A percentile compares a stretch with the other conserved stretches of the same genome.
These are phyloP conservation scores for Perdita meconis DNA, from an alignment of 2,888 invertebrate genomes.

Conservation along the genomic window DNA sequence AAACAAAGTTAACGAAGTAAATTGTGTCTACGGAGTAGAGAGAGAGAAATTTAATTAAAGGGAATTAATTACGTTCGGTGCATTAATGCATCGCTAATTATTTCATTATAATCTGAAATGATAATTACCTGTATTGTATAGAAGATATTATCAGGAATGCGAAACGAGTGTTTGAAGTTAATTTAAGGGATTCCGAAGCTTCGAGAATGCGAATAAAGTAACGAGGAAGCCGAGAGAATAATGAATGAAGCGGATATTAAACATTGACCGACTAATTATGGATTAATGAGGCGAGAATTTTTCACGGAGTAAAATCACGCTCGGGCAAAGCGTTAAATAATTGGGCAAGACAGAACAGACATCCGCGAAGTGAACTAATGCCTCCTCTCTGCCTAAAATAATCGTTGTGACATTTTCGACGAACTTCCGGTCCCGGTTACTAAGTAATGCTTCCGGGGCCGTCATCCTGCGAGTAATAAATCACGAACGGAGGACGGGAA, in stretches of 20 bases:
- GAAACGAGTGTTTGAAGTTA: neutral
- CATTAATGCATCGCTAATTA: too few relatives aligned
- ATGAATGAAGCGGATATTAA: conserved; percentile 2
- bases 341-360: neutral
- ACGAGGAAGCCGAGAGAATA: neutral
- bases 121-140: too few relatives aligned
- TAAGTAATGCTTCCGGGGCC: conserved; percentile 6
- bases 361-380: neutral
- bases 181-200: neutral
- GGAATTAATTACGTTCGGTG: too few relatives aligned
- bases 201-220: neutral
- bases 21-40: too few relatives aligned
- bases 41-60: too few relatives aligned
- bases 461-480: conserved; percentile 16
- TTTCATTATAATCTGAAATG: too few relatives aligned
- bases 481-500: conserved; percentile 1
- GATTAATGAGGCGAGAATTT: neutral
- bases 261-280: conserved; percentile 12
- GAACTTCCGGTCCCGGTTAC: neutral
- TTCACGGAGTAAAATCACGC: neutral
- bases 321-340: neutral
- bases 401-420: neutral
- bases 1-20: too few relatives aligned
- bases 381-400: conserved; percentile 2
- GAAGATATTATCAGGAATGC: neutral